A percentile compares a stretch with the other conserved stretches of the same genome.
Evolutionary conservation across 2,113 vertebrate species (phyloP).

Genomic region (Hippocampus barbouri): DNA sequence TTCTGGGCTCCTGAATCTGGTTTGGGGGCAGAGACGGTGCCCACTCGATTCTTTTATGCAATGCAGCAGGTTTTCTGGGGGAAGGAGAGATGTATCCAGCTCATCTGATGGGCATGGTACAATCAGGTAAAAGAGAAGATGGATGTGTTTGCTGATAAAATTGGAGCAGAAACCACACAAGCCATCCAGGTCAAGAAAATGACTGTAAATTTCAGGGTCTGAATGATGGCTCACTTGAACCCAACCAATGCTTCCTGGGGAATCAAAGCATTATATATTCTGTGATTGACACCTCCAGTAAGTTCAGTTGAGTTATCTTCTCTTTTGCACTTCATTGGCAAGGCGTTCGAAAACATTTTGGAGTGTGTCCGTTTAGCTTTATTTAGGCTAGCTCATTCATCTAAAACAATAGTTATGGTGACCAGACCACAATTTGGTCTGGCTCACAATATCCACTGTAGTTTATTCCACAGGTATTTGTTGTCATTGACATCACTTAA

Average conservation of each 20-base stretch:
- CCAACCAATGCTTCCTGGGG: not conserved
- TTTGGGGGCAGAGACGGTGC: constrained; percentile 74
- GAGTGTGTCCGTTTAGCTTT: not conserved
- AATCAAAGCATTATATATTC: not conserved
- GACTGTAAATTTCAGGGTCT: constrained; percentile 1
- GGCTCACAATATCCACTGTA: not conserved
- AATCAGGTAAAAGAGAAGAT: constrained; percentile 64
- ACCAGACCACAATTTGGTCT: too few relatives aligned
- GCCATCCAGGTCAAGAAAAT: not conserved
- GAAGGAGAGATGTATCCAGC: constrained; percentile 61
- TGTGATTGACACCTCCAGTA: not conserved
- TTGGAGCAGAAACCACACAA: constrained; percentile 12
- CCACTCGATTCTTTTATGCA: constrained; percentile 73
- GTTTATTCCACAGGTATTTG: not conserved
- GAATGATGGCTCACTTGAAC: not conserved
- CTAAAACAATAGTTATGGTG: too few relatives aligned
- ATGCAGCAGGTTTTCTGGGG: constrained; percentile 70
- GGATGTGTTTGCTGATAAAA: constrained; percentile 25
- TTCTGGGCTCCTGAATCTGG: constrained; percentile 72
- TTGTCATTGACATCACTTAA: not conserved
- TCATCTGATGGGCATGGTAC: constrained; percentile 55
- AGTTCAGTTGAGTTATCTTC: not conserved
- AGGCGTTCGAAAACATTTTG: not conserved
- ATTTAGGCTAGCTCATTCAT: too few relatives aligned
- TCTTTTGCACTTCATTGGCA: not conserved